Evolutionary conservation across 2,113 vertebrate species (phyloP), one percentile per base, ranked within the genome.

Genomic region (Pangasianodon hypophthalmus): DNA sequence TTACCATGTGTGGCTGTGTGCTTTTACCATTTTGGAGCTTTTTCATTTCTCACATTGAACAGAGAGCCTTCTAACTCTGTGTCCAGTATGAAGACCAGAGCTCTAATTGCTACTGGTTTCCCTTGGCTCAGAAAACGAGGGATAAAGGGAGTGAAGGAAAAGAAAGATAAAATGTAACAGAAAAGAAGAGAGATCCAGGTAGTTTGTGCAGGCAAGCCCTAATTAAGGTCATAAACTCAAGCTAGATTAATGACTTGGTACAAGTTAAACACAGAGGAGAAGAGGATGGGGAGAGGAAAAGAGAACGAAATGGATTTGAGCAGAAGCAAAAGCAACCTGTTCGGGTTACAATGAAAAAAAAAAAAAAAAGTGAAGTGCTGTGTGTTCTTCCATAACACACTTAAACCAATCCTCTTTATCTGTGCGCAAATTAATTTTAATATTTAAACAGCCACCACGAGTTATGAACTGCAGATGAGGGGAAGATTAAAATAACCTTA

Each of bases 381-480:
- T 93, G 94, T 94, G 93, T 92, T 94, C 87, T 82, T 93, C 93
- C 94, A 91, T 94, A 92, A 89, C 94, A 93, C 94, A 95, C 95
- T 95, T 94, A 94, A 93, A 91, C 82, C 92, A 89, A 92, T 92
- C 93, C 92, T 95, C 94, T 95, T 95, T 95, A 95, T 95, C 94
- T 94, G 91, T 58, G 73, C 87, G 93, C 92, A 94, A 94, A 96
- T 96, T 95, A 93, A 95, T 96, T 96, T 96, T 95, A 96, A 95
- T 96, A 96, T 95, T 96, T 96, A 95, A 96, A 95, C 92, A 95
- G 94, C 93, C 93, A 93, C 90, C 91, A 94, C 93, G 95, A 95
- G 93, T 96, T 94, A 92, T 95, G 93, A 94, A 94, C 93, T 92
- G 92, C 85, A 94, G 92, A 93, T 93, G 64, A 86, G 88, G 92